phyloP scores from a whole-genome alignment of 2,797 vertebrate genomes.

The Pantherophis vulpinus region DNA sequence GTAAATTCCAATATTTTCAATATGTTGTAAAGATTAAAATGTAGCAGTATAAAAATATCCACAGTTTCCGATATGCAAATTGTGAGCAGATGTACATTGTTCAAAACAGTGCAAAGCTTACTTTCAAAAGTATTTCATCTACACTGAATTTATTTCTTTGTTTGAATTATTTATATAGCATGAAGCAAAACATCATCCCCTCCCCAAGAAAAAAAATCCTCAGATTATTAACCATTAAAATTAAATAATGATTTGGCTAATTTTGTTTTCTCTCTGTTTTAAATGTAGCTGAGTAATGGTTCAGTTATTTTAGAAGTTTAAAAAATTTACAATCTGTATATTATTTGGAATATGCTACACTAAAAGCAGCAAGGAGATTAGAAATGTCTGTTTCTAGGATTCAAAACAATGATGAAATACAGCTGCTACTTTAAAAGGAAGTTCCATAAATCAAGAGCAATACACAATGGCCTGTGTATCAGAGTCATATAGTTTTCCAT shows the following conservation, averaged over 20 bases:
- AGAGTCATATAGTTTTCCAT: not conserved
- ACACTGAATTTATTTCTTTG: not conserved
- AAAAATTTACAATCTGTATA: not conserved
- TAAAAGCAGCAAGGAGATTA: not conserved
- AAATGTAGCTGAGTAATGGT: not conserved
- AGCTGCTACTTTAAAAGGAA: not conserved
- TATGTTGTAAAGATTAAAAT: not conserved
- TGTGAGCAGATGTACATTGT: not conserved
- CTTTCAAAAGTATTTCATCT: not conserved
- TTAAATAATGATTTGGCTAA: not conserved
- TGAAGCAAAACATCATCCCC: not conserved
- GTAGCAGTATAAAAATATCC: not conserved
- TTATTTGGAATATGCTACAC: not conserved
- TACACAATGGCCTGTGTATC: not conserved
- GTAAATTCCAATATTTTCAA: slow-evolving; percentile 65
- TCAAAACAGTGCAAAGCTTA: not conserved
- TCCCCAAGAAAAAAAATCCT: not conserved
- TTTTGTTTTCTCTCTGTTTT: not conserved
- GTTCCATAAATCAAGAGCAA: not conserved
- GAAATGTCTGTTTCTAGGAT: not conserved
- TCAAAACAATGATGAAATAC: not conserved
- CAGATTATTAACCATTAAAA: not conserved
- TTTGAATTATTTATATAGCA: not conserved
- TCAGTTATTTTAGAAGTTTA: not conserved
- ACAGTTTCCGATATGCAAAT: not conserved